Evolutionary conservation across 2,888 invertebrate genomes (phyloP).

Genomic region (Drepanosiphum platanoidis): DNA sequence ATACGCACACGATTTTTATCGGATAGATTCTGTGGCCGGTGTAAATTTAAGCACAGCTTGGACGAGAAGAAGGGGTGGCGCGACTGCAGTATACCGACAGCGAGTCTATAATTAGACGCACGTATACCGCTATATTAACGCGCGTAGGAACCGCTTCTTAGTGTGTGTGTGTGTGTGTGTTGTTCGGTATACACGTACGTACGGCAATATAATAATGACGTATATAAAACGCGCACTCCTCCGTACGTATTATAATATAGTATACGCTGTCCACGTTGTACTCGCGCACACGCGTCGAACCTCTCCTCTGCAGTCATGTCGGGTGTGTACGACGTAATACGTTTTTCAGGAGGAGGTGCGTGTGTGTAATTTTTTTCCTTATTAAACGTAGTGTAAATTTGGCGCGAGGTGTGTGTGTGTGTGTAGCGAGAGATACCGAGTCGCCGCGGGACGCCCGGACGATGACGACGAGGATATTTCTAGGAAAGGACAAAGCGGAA

Average conservation of each 20-base stretch:
- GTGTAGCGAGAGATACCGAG: not conserved
- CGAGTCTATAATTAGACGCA: conserved; percentile 52
- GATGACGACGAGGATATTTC: not conserved
- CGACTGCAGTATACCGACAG: not conserved
- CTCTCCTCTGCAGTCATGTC: not conserved
- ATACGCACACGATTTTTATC: too few species aligned
- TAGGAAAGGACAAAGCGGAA: not conserved
- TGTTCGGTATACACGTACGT: not conserved
- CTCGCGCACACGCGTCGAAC: too few species aligned
- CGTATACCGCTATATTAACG: conserved; percentile 29
- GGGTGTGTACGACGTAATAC: not conserved
- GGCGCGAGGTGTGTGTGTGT: not conserved
- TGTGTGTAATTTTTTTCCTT: not conserved
- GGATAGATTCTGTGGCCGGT: not conserved
- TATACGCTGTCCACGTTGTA: too few species aligned
- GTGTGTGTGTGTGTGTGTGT: not conserved
- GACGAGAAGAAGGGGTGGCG: not conserved
- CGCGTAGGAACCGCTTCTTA: not conserved
- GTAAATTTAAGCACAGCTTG: conserved; percentile 31
- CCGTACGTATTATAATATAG: too few species aligned
- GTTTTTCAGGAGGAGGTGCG: not conserved
- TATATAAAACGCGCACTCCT: not conserved
- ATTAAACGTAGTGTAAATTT: conserved; percentile 18
- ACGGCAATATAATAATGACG: conserved; percentile 16
- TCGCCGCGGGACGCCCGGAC: conserved; percentile 35